These are phyloP conservation scores for Calosoma granatense DNA, from an alignment of 1,140 invertebrate genomes.

Conservation along the genomic window DNA sequence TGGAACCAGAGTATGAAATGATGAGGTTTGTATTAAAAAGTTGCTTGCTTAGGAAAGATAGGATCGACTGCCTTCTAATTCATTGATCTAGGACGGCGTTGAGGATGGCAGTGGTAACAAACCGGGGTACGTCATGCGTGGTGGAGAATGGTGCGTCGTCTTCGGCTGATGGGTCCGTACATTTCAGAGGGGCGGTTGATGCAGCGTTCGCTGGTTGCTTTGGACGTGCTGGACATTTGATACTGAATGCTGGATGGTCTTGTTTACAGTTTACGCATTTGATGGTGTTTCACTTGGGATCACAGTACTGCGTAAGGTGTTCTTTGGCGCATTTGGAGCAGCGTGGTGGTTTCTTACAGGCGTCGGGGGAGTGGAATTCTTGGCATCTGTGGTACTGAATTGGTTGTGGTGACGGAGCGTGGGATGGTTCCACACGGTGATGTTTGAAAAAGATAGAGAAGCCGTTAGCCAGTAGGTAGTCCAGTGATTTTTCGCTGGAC, in stretches of 20 bases:
- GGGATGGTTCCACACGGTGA: neutral
- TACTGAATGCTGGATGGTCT: neutral
- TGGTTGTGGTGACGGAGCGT: neutral
- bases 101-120: neutral
- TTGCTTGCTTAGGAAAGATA: neutral
- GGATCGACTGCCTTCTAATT: neutral
- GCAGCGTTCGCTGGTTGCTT: neutral
- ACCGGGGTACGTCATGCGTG: neutral
- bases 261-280: neutral
- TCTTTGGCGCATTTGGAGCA: neutral
- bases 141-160: neutral
- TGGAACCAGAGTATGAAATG: neutral
- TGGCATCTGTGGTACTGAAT: neutral
- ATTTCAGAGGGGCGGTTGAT: neutral
- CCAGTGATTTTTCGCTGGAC: neutral
- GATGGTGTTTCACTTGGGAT: neutral
- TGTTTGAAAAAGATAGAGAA: neutral
- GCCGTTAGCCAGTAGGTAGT: neutral
- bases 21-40: neutral
- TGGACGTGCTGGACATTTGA: neutral
- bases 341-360: neutral
- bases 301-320: neutral
- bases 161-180: neutral
- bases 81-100: neutral
- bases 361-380: neutral